Conservation (phyloP, 1,140 invertebrate species). For the Drosophila athabasca region DNA sequence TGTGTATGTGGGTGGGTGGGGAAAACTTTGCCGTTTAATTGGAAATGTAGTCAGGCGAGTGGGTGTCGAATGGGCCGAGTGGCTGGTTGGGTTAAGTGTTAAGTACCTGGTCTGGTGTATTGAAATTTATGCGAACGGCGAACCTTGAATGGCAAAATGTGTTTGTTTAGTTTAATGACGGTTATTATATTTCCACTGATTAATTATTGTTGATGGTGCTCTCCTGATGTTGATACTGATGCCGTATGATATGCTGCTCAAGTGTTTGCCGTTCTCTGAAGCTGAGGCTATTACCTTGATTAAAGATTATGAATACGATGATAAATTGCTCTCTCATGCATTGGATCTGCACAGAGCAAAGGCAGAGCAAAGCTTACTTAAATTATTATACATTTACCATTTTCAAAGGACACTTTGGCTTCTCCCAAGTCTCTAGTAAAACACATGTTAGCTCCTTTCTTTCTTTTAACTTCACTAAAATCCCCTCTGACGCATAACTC, state of each 20-base stretch:
- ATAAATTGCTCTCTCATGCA: constrained; percentile 14
- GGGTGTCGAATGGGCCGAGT: background rate
- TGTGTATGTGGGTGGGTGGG: too few species aligned
- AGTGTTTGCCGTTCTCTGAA: constrained; percentile 31
- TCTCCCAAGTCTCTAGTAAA: background rate
- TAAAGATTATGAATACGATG: constrained; percentile 40
- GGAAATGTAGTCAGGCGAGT: constrained; percentile 46
- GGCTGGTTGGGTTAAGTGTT: constrained; percentile 19
- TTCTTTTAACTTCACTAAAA: background rate
- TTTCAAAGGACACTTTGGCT: too few species aligned
- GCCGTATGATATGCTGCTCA: constrained; percentile 3
- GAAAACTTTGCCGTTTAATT: constrained; percentile 50
- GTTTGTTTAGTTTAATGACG: constrained; percentile 77
- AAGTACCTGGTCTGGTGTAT: constrained; percentile 38
- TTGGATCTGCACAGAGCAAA: background rate
- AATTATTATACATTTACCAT: background rate
- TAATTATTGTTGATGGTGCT: constrained; percentile 53
- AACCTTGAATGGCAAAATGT: constrained; percentile 43
- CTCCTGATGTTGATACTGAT: constrained; percentile 22
- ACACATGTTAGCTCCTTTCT: background rate
- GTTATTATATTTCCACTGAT: constrained; percentile 73
- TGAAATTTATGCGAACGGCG: constrained; percentile 71
- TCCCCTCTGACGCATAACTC: constrained; percentile 8
- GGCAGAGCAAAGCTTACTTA: background rate
- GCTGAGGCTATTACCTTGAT: constrained; percentile 63